These are phyloP conservation scores for Xyrauchen texanus DNA, from an alignment of 2,113 vertebrate genomes.

Conservation along the genomic window DNA sequence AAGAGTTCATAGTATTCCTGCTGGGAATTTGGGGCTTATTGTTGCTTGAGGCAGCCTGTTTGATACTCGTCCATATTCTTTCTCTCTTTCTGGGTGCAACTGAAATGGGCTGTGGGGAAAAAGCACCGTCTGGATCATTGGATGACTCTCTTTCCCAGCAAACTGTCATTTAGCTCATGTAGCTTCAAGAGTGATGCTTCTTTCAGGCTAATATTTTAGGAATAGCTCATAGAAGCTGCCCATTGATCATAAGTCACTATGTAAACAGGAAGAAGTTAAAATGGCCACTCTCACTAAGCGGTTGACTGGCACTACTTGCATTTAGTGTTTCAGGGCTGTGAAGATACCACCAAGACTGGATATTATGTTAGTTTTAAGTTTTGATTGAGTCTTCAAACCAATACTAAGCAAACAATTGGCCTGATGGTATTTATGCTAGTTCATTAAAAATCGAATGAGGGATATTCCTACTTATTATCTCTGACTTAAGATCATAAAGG, in stretches of 20 bases:
- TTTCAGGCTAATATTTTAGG: background rate
- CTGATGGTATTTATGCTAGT: too few relatives aligned
- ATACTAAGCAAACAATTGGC: background rate
- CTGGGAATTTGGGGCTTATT: slow-evolving; percentile 13
- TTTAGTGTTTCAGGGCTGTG: background rate
- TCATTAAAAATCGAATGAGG: too few relatives aligned
- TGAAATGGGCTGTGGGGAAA: slow-evolving; percentile 2
- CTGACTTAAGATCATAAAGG: too few relatives aligned
- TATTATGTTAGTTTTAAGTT: background rate
- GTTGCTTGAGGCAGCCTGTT: slow-evolving; percentile 11
- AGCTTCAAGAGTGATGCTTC: background rate
- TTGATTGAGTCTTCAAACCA: too few relatives aligned
- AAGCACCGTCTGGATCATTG: slow-evolving; percentile 7
- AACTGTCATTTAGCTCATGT: background rate
- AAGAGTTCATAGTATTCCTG: slow-evolving; percentile 16
- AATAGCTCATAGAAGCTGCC: background rate
- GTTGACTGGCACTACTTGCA: background rate
- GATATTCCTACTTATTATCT: too few relatives aligned
- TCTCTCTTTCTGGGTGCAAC: background rate
- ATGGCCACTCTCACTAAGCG: slow-evolving; percentile 3
- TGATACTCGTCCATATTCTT: slow-evolving; percentile 34
- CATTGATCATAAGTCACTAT: background rate
- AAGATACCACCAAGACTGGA: background rate
- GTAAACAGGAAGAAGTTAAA: slow-evolving; percentile 22
- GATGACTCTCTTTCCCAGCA: background rate